Evolutionary conservation across 2,113 vertebrate species (phyloP).

Genomic region (Periophthalmodon schlosseri): DNA sequence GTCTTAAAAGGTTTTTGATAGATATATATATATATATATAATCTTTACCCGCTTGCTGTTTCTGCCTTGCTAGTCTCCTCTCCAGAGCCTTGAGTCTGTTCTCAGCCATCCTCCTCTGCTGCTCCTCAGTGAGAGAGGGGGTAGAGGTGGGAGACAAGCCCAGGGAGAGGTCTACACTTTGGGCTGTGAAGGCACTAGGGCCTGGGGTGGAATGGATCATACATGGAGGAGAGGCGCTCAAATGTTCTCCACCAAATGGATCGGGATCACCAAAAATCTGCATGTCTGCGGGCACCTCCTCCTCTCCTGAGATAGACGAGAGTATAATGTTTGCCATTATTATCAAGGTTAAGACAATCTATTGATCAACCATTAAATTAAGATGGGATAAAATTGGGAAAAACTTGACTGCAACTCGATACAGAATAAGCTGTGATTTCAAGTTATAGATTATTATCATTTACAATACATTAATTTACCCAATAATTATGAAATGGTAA

Average conservation of each 20-base stretch:
- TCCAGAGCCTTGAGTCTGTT: constrained; percentile 88
- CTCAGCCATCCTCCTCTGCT: constrained; percentile 81
- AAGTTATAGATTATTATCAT: too few relatives aligned
- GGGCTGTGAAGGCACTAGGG: constrained; percentile 3
- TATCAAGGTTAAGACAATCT: too few relatives aligned
- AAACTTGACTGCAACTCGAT: too few relatives aligned
- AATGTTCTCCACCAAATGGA: constrained; percentile 31
- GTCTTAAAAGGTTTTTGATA: too few relatives aligned
- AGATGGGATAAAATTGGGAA: too few relatives aligned
- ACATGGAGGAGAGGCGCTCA: neutral
- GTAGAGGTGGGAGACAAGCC: constrained; percentile 58
- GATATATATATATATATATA: too few relatives aligned
- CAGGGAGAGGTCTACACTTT: neutral
- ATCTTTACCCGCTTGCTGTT: constrained; percentile 11
- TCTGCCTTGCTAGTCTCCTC: constrained; percentile 79
- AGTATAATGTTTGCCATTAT: neutral
- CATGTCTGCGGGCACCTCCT: constrained; percentile 14
- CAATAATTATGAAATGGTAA: too few relatives aligned
- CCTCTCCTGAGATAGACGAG: constrained; percentile 43
- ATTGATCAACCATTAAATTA: too few relatives aligned
- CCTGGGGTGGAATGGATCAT: constrained; percentile 53
- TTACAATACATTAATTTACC: too few relatives aligned
- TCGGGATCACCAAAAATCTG: constrained; percentile 43
- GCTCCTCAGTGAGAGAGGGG: constrained; percentile 83
- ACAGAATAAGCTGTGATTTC: too few relatives aligned